Base-by-base conservation (phyloP, 2,888 invertebrate species). In the Metacarcinus magister region DNA sequence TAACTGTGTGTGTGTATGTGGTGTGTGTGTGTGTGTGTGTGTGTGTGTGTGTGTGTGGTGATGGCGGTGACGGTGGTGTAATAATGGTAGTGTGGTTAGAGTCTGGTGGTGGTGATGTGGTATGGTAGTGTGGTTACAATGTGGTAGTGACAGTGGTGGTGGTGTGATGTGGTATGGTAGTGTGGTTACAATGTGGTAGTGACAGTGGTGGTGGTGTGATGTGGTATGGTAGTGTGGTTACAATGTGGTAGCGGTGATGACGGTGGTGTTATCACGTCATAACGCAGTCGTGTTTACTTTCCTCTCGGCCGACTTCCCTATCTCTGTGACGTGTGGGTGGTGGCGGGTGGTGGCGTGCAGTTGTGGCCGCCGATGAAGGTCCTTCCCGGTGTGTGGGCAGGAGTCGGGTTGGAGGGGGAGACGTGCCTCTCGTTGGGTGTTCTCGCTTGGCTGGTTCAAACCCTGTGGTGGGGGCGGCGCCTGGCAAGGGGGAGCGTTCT, bases 11-110 rank as follows among this genome's bases (percentile, higher is more conserved):
- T 90, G 43, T 39, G 90, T 39, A 39, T 39, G 90, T 39, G 67
- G 67, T 67, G 67, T 67, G 23, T n/a, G 67, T 67, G 67, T 67
- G 90, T 90, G 39, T 90, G 90, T 89, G 89, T 89, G 89, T 89
- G 89, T 89, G 89, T 89, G 89, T 89, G 89, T 89, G 89, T 89
- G 89, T 67, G 23, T 67, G 44, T 90, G 16, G 43, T 39, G 32
- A 3, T 28, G 82, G 39, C 2, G 39, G 39, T 39, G 13, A 13
- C 48, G 48, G 7, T 48, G 48, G 48, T 48, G 48, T 48, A 48
- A 8, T 8, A 8, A 2, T 39, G 2, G 39, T 39, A 39, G n/a
- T 28, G 28, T 82, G 13, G n/a, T 13, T 89, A 89, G n/a, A n/a
- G n/a, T n/a, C n/a, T n/a, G n/a, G 44, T 90, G 16, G 43, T 39